These are phyloP conservation scores for Sander vitreus DNA, from an alignment of 2,113 vertebrate species.

Conservation along the genomic window DNA sequence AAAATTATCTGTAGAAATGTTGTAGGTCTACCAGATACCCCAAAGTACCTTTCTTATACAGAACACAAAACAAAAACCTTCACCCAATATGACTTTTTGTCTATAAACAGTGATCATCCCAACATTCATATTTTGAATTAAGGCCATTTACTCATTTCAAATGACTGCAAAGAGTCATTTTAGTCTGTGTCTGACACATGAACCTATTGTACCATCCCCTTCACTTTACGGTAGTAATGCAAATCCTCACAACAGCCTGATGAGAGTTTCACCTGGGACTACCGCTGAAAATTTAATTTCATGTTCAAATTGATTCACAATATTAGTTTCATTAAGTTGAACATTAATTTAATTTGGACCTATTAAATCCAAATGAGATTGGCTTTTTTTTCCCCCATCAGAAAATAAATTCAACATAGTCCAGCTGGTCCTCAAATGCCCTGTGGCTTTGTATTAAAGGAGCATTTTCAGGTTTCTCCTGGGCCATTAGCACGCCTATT, in stretches of 20 bases:
- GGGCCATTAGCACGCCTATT: slow-evolving; percentile 26
- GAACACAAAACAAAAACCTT: not conserved
- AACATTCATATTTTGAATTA: slow-evolving; percentile 9
- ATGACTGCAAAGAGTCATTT: slow-evolving; percentile 2
- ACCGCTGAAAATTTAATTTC: slow-evolving; percentile 75
- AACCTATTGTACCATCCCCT: slow-evolving; percentile 6
- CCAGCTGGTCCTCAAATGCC: slow-evolving; percentile 55
- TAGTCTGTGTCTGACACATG: slow-evolving; percentile 6
- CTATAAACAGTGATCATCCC: not conserved
- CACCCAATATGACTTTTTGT: not conserved
- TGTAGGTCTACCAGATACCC: not conserved
- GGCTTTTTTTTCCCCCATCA: slow-evolving; percentile 42
- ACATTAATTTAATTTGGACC: slow-evolving; percentile 78
- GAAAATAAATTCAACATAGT: slow-evolving; percentile 61
- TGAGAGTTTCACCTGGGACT: slow-evolving; percentile 68
- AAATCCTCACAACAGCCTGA: slow-evolving; percentile 49
- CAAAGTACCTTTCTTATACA: not conserved
- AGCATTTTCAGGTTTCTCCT: slow-evolving; percentile 46
- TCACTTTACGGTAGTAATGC: slow-evolving; percentile 26
- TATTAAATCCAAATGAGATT: slow-evolving; percentile 78
- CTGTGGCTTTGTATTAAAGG: slow-evolving; percentile 57
- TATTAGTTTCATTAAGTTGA: slow-evolving; percentile 81
- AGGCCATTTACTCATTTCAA: not conserved
- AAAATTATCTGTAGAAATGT: not conserved
- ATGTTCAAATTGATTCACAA: slow-evolving; percentile 78